Conservation (phyloP, 2,113 vertebrate species). For the Sialia sialis region DNA sequence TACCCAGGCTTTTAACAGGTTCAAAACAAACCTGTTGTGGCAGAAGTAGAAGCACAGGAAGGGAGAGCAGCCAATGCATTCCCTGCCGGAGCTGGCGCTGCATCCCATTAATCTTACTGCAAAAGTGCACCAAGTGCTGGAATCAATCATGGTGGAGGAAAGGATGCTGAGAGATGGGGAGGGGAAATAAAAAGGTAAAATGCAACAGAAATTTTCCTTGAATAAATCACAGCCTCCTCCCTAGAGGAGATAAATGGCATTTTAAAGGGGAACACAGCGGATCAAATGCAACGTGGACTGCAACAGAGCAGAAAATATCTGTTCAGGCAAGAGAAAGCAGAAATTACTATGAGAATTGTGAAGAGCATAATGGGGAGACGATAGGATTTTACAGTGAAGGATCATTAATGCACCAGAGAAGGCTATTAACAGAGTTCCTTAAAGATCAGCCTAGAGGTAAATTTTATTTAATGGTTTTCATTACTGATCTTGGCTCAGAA, state of each 20-base stretch:
- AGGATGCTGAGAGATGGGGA: neutral
- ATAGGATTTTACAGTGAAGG: neutral
- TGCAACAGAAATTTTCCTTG: neutral
- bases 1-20: neutral
- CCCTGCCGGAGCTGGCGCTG: accelerated
- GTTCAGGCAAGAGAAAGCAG: neutral
- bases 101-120: neutral
- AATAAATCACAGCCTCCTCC: neutral
- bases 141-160: neutral
- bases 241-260: neutral
- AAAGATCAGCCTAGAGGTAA: conserved; percentile 17
- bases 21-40: neutral
- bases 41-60: neutral
- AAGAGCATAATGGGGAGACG: neutral
- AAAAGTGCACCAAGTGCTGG: neutral
- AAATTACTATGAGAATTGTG: neutral
- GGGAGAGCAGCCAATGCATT: neutral
- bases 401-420: neutral
- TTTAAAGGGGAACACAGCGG: neutral
- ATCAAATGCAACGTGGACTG: neutral
- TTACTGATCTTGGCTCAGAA: neutral
- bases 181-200: neutral
- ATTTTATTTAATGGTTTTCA: conserved; percentile 5
- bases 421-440: conserved; percentile 29
- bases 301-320: neutral